These are phyloP conservation scores for Oncorhynchus clarkii DNA, from an alignment of 2,113 vertebrate genomes.

Conservation along the genomic window DNA sequence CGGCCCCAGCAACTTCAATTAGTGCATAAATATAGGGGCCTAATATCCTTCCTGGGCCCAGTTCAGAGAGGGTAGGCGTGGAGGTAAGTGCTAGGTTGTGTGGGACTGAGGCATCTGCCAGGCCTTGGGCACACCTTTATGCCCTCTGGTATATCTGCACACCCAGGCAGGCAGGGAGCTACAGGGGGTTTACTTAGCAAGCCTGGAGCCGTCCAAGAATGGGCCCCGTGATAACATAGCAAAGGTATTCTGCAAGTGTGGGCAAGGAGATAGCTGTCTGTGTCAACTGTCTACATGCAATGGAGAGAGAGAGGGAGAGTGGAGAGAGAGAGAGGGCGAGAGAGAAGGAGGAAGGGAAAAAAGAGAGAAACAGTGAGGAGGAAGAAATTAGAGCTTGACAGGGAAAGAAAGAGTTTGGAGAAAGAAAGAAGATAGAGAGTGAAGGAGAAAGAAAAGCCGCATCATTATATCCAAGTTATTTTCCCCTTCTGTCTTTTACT, in stretches of 20 bases:
- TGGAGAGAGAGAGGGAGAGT: not conserved
- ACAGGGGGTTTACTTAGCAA: not conserved
- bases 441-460: not conserved
- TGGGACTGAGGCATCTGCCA: not conserved
- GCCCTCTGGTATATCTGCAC: conserved; percentile 15
- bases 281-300: conserved; percentile 1
- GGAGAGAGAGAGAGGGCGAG: not conserved
- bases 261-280: conserved; percentile 10
- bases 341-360: not conserved
- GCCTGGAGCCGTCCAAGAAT: conserved; percentile 1
- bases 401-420: not conserved
- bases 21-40: conserved; percentile 3
- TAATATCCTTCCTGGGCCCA: conserved; percentile 28
- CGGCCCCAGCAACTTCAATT: conserved; percentile 2
- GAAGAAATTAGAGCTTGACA: not conserved
- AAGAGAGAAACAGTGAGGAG: not conserved
- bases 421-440: not conserved
- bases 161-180: conserved; percentile 6
- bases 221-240: conserved; percentile 17
- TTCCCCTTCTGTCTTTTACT: not conserved
- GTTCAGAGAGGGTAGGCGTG: not conserved
- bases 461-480: not conserved
- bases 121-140: conserved; percentile 29
- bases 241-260: conserved; percentile 40
- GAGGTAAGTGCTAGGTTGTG: conserved; percentile 8